Conservation (phyloP, 2,113 vertebrate genomes). For the Xenopus laevis region DNA sequence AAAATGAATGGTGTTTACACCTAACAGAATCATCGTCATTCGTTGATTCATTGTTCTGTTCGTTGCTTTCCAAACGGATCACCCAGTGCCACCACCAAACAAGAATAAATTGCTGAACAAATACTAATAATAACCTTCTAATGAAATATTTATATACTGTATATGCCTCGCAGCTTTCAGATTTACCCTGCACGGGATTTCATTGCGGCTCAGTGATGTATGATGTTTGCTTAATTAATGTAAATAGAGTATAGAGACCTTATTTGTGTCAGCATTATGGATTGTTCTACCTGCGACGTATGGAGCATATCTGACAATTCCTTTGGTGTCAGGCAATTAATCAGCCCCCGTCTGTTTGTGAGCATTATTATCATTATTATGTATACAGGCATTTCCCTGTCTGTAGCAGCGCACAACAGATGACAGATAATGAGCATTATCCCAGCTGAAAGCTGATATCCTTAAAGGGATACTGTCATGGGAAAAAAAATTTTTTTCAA, state of each 20-base stretch:
- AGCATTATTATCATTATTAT: neutral
- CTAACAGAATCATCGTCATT: no score
- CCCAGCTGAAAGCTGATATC: neutral
- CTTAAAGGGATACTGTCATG: no score
- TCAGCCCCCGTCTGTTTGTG: neutral
- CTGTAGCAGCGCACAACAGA: neutral
- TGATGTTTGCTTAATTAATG: constrained; percentile 74
- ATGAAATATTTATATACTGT: no score
- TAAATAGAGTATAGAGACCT: constrained; percentile 46
- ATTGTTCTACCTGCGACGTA: neutral
- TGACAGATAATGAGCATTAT: neutral
- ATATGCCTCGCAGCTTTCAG: no score
- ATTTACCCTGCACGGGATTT: constrained; percentile 61
- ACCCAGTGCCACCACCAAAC: no score
- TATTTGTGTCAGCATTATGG: neutral
- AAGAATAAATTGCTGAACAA: no score
- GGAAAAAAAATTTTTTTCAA: no score
- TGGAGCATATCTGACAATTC: neutral
- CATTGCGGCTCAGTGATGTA: constrained; percentile 71
- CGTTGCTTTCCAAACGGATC: no score
- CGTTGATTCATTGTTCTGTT: no score
- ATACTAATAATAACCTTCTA: no score
- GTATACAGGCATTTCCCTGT: no score
- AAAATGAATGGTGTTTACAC: no score
- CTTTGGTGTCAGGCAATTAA: neutral